Evolutionary conservation across 2,113 vertebrate genomes (phyloP).

Genomic region (Oncorhynchus gorbuscha): DNA sequence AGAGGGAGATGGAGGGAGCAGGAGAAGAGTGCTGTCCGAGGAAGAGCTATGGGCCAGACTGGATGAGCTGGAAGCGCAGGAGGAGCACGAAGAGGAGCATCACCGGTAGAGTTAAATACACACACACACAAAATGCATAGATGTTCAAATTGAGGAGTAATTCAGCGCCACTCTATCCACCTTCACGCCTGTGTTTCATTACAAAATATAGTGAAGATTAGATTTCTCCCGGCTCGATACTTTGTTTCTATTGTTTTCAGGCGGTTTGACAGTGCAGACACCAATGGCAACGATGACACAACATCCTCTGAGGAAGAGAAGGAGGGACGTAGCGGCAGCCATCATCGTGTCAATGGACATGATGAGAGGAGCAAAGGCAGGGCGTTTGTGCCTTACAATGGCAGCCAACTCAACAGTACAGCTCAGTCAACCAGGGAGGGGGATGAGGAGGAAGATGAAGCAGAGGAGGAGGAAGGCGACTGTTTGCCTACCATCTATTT

Average conservation of each 20-base stretch:
- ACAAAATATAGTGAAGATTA: not conserved
- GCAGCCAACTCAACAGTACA: conserved; percentile 34
- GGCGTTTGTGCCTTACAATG: conserved; percentile 16
- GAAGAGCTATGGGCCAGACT: conserved; percentile 88
- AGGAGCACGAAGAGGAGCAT: conserved; percentile 82
- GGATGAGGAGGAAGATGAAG: conserved; percentile 56
- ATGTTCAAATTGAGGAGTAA: not conserved
- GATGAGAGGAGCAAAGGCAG: conserved; percentile 53
- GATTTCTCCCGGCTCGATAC: not conserved
- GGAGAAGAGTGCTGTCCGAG: conserved; percentile 71
- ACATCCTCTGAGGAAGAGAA: conserved; percentile 88
- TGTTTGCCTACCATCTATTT: conserved; percentile 91
- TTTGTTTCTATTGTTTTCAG: conserved; percentile 50
- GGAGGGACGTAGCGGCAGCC: conserved; percentile 73
- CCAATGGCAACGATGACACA: conserved; percentile 78
- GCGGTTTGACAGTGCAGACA: conserved; percentile 68
- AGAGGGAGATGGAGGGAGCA: conserved; percentile 24
- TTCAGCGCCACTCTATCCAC: not conserved
- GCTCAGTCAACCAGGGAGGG: conserved; percentile 13
- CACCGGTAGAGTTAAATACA: conserved; percentile 70
- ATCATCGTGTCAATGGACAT: conserved; percentile 16
- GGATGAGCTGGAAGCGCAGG: conserved; percentile 88
- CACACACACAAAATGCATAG: not conserved
- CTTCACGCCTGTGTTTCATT: not conserved
- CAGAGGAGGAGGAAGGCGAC: conserved; percentile 69